These are phyloP conservation scores for Hemiprocne comata DNA, from an alignment of 2,113 vertebrate genomes.

Conservation along the genomic window DNA sequence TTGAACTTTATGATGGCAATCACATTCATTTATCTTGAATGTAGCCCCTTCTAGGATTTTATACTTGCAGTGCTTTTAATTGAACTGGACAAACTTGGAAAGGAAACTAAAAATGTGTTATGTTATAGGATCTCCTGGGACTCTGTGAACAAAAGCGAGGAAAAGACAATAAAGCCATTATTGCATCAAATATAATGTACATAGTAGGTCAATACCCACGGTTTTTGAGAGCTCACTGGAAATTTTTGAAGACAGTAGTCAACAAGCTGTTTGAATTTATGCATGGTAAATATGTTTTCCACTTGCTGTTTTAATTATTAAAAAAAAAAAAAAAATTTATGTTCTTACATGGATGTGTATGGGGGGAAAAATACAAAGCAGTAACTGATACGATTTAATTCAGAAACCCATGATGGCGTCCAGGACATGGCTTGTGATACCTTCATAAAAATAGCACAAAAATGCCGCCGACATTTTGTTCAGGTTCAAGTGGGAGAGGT, in stretches of 20 bases:
- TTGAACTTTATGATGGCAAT: neutral
- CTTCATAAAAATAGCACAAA: conserved; percentile 99
- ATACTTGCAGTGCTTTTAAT: neutral
- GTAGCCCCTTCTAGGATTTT: neutral
- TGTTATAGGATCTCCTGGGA: conserved; percentile 91
- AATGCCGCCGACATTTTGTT: conserved; percentile 98
- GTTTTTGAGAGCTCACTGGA: conserved; percentile 98
- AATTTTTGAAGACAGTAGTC: conserved; percentile 98
- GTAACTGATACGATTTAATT: conserved; percentile 14
- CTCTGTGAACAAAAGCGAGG: conserved; percentile 98
- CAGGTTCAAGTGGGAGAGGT: conserved; percentile 99
- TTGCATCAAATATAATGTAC: conserved; percentile 99
- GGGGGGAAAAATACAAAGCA: neutral
- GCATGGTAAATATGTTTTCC: conserved; percentile 85
- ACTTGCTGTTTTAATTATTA: neutral
- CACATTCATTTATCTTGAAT: neutral
- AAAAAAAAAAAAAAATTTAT: neutral
- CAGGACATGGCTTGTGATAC: conserved; percentile 99
- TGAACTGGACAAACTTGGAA: neutral
- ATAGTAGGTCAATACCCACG: conserved; percentile 98
- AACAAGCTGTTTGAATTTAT: conserved; percentile 99
- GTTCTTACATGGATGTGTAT: fast-evolving
- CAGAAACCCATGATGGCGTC: conserved; percentile 98
- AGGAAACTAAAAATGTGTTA: neutral
- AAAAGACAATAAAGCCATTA: conserved; percentile 99